Conservation (phyloP, 2,888 invertebrate species). For the Acrobasis repandana region DNA sequence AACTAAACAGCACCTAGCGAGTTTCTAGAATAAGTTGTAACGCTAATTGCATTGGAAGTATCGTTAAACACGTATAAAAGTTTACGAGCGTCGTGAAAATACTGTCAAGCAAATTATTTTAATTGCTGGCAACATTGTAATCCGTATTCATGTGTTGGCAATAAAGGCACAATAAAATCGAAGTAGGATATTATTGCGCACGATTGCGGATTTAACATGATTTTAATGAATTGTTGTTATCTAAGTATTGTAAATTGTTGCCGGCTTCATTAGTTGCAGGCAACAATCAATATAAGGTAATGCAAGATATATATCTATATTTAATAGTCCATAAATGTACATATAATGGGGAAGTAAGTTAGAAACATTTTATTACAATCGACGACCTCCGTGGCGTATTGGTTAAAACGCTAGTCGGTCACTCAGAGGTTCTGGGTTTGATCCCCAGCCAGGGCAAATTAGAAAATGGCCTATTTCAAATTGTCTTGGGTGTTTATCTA, state of each 20-base stretch:
- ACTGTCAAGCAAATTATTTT: constrained; percentile 47
- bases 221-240: constrained; percentile 13
- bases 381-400: no score
- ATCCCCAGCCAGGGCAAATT: no score
- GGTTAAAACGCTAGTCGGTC: no score
- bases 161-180: constrained; percentile 53
- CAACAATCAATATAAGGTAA: no score
- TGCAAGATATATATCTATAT: no score
- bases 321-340: no score
- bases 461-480: no score
- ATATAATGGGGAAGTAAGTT: no score
- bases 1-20: constrained; percentile 2
- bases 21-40: constrained; percentile 24
- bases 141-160: constrained; percentile 37
- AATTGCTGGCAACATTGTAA: constrained; percentile 48
- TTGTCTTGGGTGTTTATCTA: no score
- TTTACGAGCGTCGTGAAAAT: constrained; percentile 38
- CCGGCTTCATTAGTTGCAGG: background rate
- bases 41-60: constrained; percentile 22
- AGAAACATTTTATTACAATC: no score
- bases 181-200: constrained; percentile 11
- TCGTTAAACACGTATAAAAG: constrained; percentile 39
- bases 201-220: constrained; percentile 13
- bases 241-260: constrained; percentile 6
- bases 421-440: no score